Evolutionary conservation across 2,888 invertebrate genomes (phyloP).

Genomic region (Perizoma affinitatum): DNA sequence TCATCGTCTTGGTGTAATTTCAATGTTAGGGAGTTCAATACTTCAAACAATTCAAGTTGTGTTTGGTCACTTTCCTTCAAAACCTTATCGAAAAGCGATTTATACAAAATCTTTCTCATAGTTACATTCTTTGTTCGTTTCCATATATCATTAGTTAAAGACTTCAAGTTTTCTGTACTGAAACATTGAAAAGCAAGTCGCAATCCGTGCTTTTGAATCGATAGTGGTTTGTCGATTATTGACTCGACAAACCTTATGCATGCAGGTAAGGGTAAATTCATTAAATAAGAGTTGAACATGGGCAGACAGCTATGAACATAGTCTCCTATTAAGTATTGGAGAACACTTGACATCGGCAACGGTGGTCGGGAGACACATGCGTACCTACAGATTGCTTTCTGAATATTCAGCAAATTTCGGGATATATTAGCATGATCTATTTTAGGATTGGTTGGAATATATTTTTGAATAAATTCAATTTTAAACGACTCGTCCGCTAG

Average conservation of each 20-base stretch:
- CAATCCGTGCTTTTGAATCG: slow-evolving; percentile 61
- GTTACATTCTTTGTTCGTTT: slow-evolving; percentile 56
- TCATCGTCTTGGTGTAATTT: slow-evolving; percentile 55
- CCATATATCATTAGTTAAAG: slow-evolving; percentile 50
- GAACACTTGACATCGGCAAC: slow-evolving; percentile 47
- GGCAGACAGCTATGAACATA: slow-evolving; percentile 56
- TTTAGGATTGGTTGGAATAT: slow-evolving; percentile 51
- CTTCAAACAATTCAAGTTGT: slow-evolving; percentile 48
- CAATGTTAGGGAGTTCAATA: slow-evolving; percentile 50
- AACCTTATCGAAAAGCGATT: slow-evolving; percentile 49
- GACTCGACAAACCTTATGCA: slow-evolving; percentile 51
- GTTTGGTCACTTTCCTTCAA: slow-evolving; percentile 12
- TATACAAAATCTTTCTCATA: slow-evolving; percentile 53
- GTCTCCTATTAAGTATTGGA: slow-evolving; percentile 57
- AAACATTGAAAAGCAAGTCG: slow-evolving; percentile 59
- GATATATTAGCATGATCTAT: slow-evolving; percentile 49
- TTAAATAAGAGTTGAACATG: slow-evolving; percentile 52
- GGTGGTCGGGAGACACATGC: slow-evolving; percentile 55
- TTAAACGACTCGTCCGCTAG: slow-evolving; percentile 47
- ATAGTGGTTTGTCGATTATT: slow-evolving; percentile 53
- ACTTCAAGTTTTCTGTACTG: slow-evolving; percentile 46
- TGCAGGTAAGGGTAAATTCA: slow-evolving; percentile 47
- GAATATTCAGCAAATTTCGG: slow-evolving; percentile 44
- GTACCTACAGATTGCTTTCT: slow-evolving; percentile 56
- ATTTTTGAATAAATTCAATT: slow-evolving; percentile 48